Evolutionary conservation across 2,797 vertebrate species (phyloP).

Genomic region (Premnoplex brunnescens): DNA sequence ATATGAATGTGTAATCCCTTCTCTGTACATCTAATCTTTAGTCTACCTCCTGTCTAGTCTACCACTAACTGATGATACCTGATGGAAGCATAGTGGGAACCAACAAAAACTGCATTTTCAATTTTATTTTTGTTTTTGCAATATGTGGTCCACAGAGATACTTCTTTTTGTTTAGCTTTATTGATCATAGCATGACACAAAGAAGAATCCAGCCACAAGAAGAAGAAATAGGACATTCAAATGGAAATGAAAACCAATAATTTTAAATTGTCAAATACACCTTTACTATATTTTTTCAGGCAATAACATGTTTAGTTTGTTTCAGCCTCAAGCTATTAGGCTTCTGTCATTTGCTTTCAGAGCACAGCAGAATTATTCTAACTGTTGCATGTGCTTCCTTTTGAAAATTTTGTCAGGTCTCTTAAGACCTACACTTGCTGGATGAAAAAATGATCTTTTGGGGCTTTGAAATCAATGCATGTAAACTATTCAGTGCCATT

Average conservation of each 20-base stretch:
- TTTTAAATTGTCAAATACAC: background rate
- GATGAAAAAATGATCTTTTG: background rate
- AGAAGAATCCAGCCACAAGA: background rate
- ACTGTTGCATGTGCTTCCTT: background rate
- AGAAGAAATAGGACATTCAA: background rate
- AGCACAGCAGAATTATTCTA: background rate
- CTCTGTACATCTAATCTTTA: background rate
- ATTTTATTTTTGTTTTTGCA: background rate
- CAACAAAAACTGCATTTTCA: background rate
- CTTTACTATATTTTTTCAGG: background rate
- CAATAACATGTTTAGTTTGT: background rate
- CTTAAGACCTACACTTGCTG: background rate
- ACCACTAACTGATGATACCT: background rate
- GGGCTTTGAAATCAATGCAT: background rate
- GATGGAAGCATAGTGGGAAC: background rate
- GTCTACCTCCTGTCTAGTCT: background rate
- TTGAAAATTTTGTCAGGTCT: background rate
- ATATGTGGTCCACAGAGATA: background rate
- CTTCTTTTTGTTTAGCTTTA: background rate
- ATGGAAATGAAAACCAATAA: background rate
- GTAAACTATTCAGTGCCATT: background rate
- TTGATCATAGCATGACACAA: background rate
- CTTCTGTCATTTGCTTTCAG: background rate
- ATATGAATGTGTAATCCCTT: background rate
- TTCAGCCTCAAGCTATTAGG: background rate